Percentiles rank a stretch among this genome's conserved stretches.
phyloP scores from a whole-genome alignment of 2,113 vertebrate species.

The Boleophthalmus pectinirostris region DNA sequence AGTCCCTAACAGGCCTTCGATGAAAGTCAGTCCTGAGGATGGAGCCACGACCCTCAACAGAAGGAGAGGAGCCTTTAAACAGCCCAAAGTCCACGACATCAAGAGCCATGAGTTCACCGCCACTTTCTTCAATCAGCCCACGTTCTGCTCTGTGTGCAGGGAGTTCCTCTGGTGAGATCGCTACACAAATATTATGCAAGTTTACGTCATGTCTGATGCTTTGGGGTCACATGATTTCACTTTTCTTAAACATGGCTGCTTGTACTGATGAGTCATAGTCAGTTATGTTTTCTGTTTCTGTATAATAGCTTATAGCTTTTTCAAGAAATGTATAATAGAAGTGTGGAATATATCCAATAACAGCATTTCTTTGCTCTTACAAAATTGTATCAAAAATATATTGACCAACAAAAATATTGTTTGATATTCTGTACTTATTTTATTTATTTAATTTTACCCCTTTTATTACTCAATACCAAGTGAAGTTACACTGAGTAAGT shows the following conservation, averaged over 20 bases:
- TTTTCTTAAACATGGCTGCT: neutral
- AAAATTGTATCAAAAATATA: neutral
- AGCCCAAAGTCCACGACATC: slow-evolving; percentile 92
- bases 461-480: no score
- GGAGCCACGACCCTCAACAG: slow-evolving; percentile 86
- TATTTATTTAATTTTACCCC: no score
- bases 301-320: no score
- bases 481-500: no score
- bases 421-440: no score
- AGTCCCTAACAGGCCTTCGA: slow-evolving; percentile 37
- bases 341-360: neutral
- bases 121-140: slow-evolving; percentile 95
- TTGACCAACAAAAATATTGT: neutral
- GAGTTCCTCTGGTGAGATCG: slow-evolving; percentile 94
- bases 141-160: slow-evolving; percentile 96
- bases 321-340: neutral
- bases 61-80: slow-evolving; percentile 93
- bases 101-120: slow-evolving; percentile 95
- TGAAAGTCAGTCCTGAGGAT: slow-evolving; percentile 67
- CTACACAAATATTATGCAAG: neutral
- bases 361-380: neutral
- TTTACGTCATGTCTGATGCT: no score
- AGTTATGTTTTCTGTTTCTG: no score
- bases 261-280: no score
- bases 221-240: no score